phyloP scores from a whole-genome alignment of 1,140 invertebrate genomes.

The Platyscapa corneri region DNA sequence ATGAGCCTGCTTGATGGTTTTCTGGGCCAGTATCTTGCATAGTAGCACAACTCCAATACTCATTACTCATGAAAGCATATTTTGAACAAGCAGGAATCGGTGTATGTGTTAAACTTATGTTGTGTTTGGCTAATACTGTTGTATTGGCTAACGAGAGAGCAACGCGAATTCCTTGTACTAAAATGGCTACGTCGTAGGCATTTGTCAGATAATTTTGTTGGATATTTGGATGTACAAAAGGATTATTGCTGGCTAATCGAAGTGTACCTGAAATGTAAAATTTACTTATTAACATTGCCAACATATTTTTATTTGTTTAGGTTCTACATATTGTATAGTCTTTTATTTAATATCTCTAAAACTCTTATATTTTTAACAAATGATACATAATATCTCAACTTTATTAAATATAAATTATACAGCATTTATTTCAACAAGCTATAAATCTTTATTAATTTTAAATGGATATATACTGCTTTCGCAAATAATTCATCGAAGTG shows the following conservation, averaged over 20 bases:
- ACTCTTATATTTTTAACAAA: too few species aligned
- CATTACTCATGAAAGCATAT: constrained; percentile 79
- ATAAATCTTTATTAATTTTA: too few species aligned
- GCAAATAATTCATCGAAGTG: neutral
- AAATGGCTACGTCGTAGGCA: constrained; percentile 67
- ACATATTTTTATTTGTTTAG: too few species aligned
- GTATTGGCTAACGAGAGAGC: constrained; percentile 70
- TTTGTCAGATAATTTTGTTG: constrained; percentile 77
- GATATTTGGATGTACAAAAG: constrained; percentile 76
- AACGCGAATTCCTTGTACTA: constrained; percentile 74
- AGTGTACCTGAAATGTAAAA: constrained; percentile 60
- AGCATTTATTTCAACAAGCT: too few species aligned
- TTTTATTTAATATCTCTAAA: too few species aligned
- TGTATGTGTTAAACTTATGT: constrained; percentile 69
- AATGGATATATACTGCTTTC: too few species aligned
- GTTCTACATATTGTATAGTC: too few species aligned
- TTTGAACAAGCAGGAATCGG: constrained; percentile 75
- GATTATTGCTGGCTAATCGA: constrained; percentile 74
- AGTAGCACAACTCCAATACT: constrained; percentile 87
- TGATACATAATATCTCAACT: too few species aligned
- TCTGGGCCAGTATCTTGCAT: constrained; percentile 84
- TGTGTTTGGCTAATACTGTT: constrained; percentile 70
- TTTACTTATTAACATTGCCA: neutral
- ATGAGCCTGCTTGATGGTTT: constrained; percentile 89
- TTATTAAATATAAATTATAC: too few species aligned